Evolutionary conservation across 2,797 vertebrate species (phyloP).

Genomic region (Typhlichthys subterraneus): DNA sequence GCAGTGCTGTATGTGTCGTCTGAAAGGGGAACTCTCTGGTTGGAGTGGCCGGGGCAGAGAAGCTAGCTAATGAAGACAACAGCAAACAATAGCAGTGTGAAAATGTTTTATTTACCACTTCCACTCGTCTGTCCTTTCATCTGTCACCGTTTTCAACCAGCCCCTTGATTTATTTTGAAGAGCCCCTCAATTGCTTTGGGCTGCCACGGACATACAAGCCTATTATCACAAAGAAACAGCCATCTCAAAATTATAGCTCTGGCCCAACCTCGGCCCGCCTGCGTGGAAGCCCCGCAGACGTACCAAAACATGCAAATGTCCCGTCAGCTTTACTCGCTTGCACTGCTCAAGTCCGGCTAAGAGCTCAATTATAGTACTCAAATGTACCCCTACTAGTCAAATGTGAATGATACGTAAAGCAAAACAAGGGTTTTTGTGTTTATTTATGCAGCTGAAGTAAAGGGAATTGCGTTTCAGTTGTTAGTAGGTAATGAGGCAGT

Average conservation of each 20-base stretch:
- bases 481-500: too few species aligned
- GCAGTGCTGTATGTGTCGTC: neutral
- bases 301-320: constrained; percentile 22
- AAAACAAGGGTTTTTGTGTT: constrained; percentile 1
- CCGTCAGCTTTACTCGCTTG: constrained; percentile 54
- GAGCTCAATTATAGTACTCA: constrained; percentile 57
- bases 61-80: neutral
- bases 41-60: neutral
- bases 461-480: too few species aligned
- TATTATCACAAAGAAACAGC: constrained; percentile 22
- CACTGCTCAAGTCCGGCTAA: constrained; percentile 45
- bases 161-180: constrained; percentile 22
- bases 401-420: constrained; percentile 39
- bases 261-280: constrained; percentile 9
- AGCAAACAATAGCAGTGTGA: neutral
- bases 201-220: constrained; percentile 22
- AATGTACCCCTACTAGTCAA: constrained; percentile 38
- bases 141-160: constrained; percentile 9
- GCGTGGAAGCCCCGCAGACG: constrained; percentile 37
- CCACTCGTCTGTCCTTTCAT: neutral
- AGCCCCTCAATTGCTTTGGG: constrained; percentile 14
- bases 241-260: constrained; percentile 52
- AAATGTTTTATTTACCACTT: constrained; percentile 1
- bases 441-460: too few species aligned
- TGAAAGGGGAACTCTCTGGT: neutral